Conservation (phyloP, 2,113 vertebrate genomes). For the Alligator sinensis region DNA sequence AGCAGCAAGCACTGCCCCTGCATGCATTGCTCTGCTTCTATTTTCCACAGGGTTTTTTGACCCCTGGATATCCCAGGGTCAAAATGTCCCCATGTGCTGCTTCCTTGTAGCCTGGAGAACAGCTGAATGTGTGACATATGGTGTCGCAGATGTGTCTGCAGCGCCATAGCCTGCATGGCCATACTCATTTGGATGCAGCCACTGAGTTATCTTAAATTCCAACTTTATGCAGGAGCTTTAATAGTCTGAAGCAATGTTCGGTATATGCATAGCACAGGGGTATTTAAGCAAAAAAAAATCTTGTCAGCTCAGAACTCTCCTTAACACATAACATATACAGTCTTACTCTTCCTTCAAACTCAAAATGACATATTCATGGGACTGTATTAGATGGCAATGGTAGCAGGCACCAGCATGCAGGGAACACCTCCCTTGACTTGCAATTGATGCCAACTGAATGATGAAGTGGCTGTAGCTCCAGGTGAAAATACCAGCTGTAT, state of each 20-base stretch:
- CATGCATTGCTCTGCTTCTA: too few species aligned
- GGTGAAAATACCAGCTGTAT: not conserved
- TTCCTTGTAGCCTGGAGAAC: too few species aligned
- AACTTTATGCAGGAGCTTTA: not conserved
- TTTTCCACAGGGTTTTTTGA: too few species aligned
- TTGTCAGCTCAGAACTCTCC: not conserved
- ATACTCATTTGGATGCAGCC: too few species aligned
- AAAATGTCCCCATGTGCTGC: too few species aligned
- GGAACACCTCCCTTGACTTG: not conserved
- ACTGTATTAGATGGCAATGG: not conserved
- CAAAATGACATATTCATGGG: not conserved
- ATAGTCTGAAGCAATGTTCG: conserved; percentile 6
- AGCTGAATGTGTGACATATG: too few species aligned
- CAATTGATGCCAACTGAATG: not conserved
- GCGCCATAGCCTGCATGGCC: too few species aligned
- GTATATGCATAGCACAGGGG: not conserved
- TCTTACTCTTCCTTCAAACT: not conserved
- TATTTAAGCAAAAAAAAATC: not conserved
- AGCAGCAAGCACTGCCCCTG: too few species aligned
- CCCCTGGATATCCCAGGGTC: too few species aligned
- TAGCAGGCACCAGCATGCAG: not conserved
- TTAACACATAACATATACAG: not conserved
- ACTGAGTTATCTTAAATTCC: not conserved
- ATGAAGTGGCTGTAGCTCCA: not conserved
- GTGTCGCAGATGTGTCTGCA: too few species aligned